Evolutionary conservation across 2,797 vertebrate species (phyloP), one percentile per base, ranked within the genome.

Genomic region (Lacerta viridis): DNA sequence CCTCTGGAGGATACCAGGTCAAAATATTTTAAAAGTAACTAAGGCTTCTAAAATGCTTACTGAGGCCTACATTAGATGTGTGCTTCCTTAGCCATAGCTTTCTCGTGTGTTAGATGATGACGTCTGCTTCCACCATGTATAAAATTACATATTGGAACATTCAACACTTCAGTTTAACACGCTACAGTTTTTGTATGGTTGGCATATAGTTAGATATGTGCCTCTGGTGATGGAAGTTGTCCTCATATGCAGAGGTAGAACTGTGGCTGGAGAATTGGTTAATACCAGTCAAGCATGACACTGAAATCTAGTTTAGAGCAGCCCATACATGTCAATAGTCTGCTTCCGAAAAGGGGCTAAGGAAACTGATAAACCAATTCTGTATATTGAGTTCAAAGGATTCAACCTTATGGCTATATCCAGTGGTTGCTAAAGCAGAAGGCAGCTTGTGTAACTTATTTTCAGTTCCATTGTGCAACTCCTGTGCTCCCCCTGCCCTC

Each of bases 241-340:
- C 8, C 3, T 84, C 29, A 27, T 41, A 78, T 25, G 46, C 33
- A 43, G 25, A 43, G 15, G 20, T n/a, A 68, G 66, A 85, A 43
- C 29, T 27, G 50, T 50, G 36, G 18, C 15, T 17, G 39, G 75
- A 33, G 3, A 69, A 69, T 18, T 61, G 36, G 20, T 59, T 59
- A 84, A 71, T 9, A 77, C 13, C 25, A 39, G 25, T 29, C 66
- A 6, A 33, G 0, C 71, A 27, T 72, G 25, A 41, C 36, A 81
- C 10, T 74, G 17, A 78, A 46, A 82, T 69, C 33, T 27, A 77
- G 43, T 68, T 55, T 90, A 84, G 61, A 92, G 85, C 27, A 4
- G 50, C 23, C 29, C 10, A 6, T 69, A 50, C 11, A 27, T 71
- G 41, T n/a, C 17, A n/a, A 46, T 17, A 11, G 68, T 9, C 36